Evolutionary conservation across 2,888 invertebrate genomes (phyloP), one percentile per base, ranked within the genome.

Genomic region (Aporophyla lueneburgensis): DNA sequence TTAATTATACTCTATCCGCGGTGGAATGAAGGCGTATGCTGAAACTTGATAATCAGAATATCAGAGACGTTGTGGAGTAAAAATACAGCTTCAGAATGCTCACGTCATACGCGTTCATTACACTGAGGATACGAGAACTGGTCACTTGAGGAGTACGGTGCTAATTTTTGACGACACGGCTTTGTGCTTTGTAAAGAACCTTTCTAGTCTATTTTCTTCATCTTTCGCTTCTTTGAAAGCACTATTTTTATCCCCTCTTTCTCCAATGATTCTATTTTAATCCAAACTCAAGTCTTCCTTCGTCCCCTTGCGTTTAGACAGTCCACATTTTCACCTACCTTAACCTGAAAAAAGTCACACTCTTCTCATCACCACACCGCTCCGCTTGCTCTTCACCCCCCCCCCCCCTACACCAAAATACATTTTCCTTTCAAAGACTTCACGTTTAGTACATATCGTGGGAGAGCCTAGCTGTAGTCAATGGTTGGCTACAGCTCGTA

Each of bases 21-120:
- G 51, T 21, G 4, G 19, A 65, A 19, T 49, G n/a, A 58, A 66
- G 40, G 49, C 19, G 66, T 66, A 12, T 58, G 76, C 75, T 76
- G 58, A 59, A n/a, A 66, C 51, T 33, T 21, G 6, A 16, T 21
- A 5, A 2, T 53, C 46, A 46, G 33, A 54, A 33, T 10, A 61
- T 7, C 14, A 65, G 24, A 65, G 7, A 46, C 46, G 24, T 21
- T 62, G 14, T 21, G 21, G 33, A 7, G 7, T 7, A 6, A 61
- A 61, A 46, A 33, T 6, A 62, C 33, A 40, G 61, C n/a, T 62
- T 62, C n/a, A 33, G 7, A 27, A 14, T 66, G 9, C 0, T 0
- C 14, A 27, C 27, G 14, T n/a, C 12, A n/a, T 62, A 43, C 33
- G 51, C 63, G n/a, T 61, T 74, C 59, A 74, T 59, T 74, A n/a